These are phyloP conservation scores for Eudemis profundana DNA, from an alignment of 2,888 invertebrate genomes.

Conservation along the genomic window DNA sequence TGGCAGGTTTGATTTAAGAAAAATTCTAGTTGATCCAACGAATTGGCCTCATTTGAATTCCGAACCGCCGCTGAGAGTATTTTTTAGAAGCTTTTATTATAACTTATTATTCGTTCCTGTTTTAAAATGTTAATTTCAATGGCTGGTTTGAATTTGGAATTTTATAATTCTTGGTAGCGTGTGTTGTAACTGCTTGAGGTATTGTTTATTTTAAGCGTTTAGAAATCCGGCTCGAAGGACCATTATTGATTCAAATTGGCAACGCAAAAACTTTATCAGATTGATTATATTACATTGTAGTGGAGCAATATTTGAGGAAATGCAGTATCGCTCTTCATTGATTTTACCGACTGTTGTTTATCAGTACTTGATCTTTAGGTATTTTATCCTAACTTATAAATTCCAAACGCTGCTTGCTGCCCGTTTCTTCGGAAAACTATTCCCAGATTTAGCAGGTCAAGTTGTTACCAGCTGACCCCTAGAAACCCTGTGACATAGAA, in stretches of 20 bases:
- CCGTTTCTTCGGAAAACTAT: no score
- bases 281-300: neutral
- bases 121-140: slow-evolving; percentile 46
- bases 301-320: no score
- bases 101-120: slow-evolving; percentile 46
- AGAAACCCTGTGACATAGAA: no score
- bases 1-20: slow-evolving; percentile 30
- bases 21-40: slow-evolving; percentile 47
- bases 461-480: no score
- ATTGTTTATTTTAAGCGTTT: neutral
- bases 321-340: no score
- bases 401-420: no score
- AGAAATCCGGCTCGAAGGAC: neutral
- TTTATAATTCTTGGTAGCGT: neutral
- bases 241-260: neutral
- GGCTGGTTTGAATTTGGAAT: slow-evolving; percentile 27
- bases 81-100: slow-evolving; percentile 43
- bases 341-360: no score
- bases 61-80: slow-evolving; percentile 37
- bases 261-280: neutral
- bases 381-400: no score
- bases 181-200: neutral
- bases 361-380: no score
- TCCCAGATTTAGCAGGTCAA: no score
- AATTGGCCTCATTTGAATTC: slow-evolving; percentile 47